Conservation (phyloP, 2,797 vertebrate genomes). For the Chelmon rostratus region DNA sequence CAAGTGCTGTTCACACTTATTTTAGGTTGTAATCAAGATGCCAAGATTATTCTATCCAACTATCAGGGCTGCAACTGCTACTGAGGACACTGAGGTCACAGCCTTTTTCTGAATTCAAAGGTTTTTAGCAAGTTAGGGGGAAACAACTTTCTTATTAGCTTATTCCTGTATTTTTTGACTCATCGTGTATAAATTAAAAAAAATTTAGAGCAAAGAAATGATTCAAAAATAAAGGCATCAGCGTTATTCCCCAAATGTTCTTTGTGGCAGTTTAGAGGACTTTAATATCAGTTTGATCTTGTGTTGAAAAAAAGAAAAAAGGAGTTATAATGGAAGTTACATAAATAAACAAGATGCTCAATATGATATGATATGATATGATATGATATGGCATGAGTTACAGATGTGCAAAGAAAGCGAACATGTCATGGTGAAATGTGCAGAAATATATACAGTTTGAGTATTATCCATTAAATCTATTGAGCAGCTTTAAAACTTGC, state of each 20-base stretch:
- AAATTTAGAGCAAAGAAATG: too few relatives aligned
- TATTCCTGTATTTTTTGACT: neutral
- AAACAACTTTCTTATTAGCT: neutral
- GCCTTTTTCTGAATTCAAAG: neutral
- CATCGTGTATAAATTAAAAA: too few relatives aligned
- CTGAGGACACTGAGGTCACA: neutral
- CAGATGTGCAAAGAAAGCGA: too few relatives aligned
- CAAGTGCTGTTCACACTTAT: slow-evolving; percentile 20
- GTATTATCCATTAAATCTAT: too few relatives aligned
- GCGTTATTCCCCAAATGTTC: neutral
- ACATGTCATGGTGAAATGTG: too few relatives aligned
- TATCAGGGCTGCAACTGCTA: neutral
- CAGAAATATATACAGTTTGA: too few relatives aligned
- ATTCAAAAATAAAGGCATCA: neutral
- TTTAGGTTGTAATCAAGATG: slow-evolving; percentile 2
- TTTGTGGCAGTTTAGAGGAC: neutral
- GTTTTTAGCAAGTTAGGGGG: too few relatives aligned
- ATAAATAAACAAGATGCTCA: too few relatives aligned
- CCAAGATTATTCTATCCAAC: slow-evolving; percentile 1
- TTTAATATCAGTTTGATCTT: neutral
- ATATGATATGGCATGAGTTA: too few relatives aligned
- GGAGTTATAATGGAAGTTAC: neutral
- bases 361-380: too few relatives aligned
- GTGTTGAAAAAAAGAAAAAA: neutral
- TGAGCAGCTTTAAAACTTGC: too few relatives aligned